phyloP scores from a whole-genome alignment of 2,888 invertebrate species.

The Ophioninae sp. region DNA sequence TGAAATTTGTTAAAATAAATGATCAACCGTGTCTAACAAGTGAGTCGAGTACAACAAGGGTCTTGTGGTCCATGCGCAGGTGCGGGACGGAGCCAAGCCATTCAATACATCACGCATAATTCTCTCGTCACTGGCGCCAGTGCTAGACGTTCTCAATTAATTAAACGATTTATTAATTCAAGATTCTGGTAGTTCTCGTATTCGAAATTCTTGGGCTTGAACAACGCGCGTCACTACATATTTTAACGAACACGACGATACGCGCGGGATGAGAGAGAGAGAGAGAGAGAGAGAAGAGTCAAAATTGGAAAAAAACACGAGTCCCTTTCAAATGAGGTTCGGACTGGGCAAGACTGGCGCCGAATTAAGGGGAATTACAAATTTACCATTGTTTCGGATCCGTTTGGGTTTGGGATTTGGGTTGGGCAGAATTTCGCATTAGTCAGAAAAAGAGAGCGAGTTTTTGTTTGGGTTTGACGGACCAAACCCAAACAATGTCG shows the following conservation, averaged over 20 bases:
- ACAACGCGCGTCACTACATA: slow-evolving; percentile 43
- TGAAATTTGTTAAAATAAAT: neutral
- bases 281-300: no score
- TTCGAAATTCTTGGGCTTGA: slow-evolving; percentile 44
- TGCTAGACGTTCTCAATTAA: slow-evolving; percentile 63
- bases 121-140: slow-evolving; percentile 64
- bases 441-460: neutral
- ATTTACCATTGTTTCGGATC: neutral
- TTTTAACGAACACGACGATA: slow-evolving; percentile 41
- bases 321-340: slow-evolving; percentile 44
- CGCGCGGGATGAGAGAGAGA: slow-evolving; percentile 10
- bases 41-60: neutral
- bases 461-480: neutral
- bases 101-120: slow-evolving; percentile 43
- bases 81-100: neutral
- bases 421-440: neutral
- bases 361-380: no score
- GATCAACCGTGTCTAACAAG: neutral
- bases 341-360: no score
- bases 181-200: slow-evolving; percentile 56
- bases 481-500: no score
- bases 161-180: slow-evolving; percentile 64
- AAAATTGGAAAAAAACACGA: slow-evolving; percentile 17
- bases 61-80: neutral
- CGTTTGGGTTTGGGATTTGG: neutral